Base-by-base conservation (phyloP, 2,797 vertebrate genomes). In the Danio kyathit region DNA sequence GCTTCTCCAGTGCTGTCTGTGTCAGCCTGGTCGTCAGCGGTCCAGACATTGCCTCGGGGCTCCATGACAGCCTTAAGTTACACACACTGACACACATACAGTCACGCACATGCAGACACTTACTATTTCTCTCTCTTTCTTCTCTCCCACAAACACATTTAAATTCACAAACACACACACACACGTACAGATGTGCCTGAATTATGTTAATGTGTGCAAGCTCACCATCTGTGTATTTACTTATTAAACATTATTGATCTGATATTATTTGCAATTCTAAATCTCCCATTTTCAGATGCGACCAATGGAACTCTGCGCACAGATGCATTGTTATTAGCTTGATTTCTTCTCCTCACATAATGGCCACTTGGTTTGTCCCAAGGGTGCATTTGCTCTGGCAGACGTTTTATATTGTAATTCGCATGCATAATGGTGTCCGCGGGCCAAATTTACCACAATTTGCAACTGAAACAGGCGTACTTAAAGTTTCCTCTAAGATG, bases 1-100 rank as follows among this genome's bases (percentile, higher is more conserved):
- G 75, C 73, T 84, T 66, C 70, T 70, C 49, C 72, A 69, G 56
- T 82, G 67, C 80, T 71, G 51, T 76, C 48, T 11, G 64, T 82
- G 76, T 82, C 83, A 82, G 74, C 19, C 40, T 56, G 66, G 84
- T 80, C 57, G 77, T 78, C 74, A 83, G 71, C 65, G 48, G 80
- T 75, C 81, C 83, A 81, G 83, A 84, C 85, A 84, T 70, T 75
- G 83, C 85, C 80, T 46, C 81, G 66, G 74, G 83, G 83, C 81
- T 81, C 60, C 16, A 16, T 29, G 54, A 46, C 79, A 77, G 57
- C 63, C 52, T 64, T 73, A 83, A 75, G 43, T 61, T 51, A 63
- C 54, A 19, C 71, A 21, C 41, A 9, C n/a, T 59, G 51, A 46
- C 54, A 59, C 59, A 71, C 80, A 64, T 56, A 52, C 61, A 13